Evolutionary conservation across 2,113 vertebrate genomes (phyloP).

Genomic region (Verasper variegatus): DNA sequence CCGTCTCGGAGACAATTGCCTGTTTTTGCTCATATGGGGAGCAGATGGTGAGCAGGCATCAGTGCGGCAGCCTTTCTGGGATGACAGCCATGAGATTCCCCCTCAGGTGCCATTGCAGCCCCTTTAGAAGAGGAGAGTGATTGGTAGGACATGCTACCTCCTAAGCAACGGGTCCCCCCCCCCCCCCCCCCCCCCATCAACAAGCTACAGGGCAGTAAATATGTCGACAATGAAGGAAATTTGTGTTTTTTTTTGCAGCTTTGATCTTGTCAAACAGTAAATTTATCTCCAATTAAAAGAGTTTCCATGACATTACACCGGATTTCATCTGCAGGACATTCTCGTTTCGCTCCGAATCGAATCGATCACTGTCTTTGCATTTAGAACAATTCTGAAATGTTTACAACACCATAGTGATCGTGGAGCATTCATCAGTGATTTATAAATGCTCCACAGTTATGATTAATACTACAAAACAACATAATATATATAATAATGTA

Average conservation of each 20-base stretch:
- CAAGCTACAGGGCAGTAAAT: constrained; percentile 57
- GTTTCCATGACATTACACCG: background rate
- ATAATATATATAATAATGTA: background rate
- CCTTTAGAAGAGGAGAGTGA: constrained; percentile 80
- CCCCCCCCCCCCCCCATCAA: constrained; percentile 56
- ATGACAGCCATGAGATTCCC: constrained; percentile 85
- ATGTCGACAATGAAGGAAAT: constrained; percentile 25
- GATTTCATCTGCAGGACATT: too few relatives aligned
- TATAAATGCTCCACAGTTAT: background rate
- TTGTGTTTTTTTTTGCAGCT: background rate
- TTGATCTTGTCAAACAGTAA: background rate
- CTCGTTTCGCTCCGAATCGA: too few relatives aligned
- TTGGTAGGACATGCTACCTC: constrained; percentile 81
- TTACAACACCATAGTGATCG: background rate
- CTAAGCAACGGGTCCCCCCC: constrained; percentile 72
- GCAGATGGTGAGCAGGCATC: constrained; percentile 86
- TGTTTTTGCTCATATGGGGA: constrained; percentile 83
- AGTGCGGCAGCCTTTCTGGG: constrained; percentile 83
- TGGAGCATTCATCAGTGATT: background rate
- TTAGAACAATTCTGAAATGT: background rate
- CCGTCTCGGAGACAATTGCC: constrained; percentile 76
- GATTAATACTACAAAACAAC: background rate
- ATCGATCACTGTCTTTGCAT: too few relatives aligned
- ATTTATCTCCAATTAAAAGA: background rate
- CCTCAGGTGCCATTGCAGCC: constrained; percentile 85